Evolutionary conservation across 2,797 vertebrate species (phyloP).

Genomic region (Pseudocheirus occidentalis): DNA sequence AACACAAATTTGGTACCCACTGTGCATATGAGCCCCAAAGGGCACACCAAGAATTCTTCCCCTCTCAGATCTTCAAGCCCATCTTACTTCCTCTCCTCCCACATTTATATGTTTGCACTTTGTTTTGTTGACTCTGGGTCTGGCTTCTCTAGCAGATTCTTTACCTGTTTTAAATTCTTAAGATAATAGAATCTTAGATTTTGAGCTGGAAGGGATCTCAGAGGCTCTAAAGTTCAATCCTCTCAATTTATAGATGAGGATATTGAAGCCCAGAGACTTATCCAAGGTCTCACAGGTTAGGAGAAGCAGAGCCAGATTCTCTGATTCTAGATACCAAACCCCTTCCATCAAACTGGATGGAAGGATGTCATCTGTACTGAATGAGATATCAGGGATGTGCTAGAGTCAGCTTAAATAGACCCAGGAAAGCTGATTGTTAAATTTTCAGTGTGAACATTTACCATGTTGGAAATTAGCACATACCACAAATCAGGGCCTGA

Average conservation of each 20-base stretch:
- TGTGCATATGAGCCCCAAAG: not conserved
- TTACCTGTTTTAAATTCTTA: not conserved
- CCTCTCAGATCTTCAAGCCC: not conserved
- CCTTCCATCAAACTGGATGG: not conserved
- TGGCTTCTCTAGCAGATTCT: not conserved
- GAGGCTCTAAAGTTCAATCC: not conserved
- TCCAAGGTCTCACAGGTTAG: not conserved
- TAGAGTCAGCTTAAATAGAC: not conserved
- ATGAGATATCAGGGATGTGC: not conserved
- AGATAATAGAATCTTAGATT: not conserved
- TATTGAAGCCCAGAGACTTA: not conserved
- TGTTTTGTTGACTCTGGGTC: not conserved
- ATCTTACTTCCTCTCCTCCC: not conserved
- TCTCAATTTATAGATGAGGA: not conserved
- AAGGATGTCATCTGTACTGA: not conserved
- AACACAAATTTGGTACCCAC: not conserved
- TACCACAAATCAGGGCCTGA: not conserved
- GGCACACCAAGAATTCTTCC: not conserved
- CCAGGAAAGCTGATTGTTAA: not conserved
- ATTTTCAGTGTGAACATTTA: not conserved
- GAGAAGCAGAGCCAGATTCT: not conserved
- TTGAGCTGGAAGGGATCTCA: not conserved
- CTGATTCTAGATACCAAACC: not conserved
- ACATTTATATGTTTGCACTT: not conserved
- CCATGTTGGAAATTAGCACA: not conserved